These are phyloP conservation scores for Spea bombifrons DNA, from an alignment of 2,113 vertebrate genomes.

Conservation along the genomic window DNA sequence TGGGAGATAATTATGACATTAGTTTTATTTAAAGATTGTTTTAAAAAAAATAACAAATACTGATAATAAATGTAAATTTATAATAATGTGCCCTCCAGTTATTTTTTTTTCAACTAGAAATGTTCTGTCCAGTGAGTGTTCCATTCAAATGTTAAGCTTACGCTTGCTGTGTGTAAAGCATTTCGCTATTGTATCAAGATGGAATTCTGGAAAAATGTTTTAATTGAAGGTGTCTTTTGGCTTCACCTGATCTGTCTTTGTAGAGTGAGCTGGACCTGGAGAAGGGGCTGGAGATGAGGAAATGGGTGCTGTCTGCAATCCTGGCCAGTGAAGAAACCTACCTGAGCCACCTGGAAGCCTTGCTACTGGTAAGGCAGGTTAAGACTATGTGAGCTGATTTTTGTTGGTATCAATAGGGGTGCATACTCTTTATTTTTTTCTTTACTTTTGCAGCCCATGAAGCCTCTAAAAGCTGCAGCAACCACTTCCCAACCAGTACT, in stretches of 20 bases:
- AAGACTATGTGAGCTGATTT: neutral
- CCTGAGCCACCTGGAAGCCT: slow-evolving; percentile 91
- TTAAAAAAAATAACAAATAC: too few species aligned
- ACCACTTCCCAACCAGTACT: slow-evolving; percentile 96
- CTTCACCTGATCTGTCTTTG: neutral
- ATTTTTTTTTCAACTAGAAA: too few species aligned
- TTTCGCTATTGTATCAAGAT: too few species aligned
- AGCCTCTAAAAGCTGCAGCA: slow-evolving; percentile 92
- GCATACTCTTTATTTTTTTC: neutral
- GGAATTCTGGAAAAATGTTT: too few species aligned
- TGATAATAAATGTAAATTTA: too few species aligned
- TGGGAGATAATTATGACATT: too few species aligned
- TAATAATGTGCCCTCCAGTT: too few species aligned
- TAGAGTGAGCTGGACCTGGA: slow-evolving; percentile 93
- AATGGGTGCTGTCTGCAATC: slow-evolving; percentile 96
- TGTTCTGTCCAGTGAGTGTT: too few species aligned
- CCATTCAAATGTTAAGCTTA: too few species aligned
- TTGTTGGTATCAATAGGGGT: neutral
- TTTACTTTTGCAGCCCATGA: slow-evolving; percentile 83
- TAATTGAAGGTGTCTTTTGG: too few species aligned
- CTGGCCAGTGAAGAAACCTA: slow-evolving; percentile 94
- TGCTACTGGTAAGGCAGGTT: slow-evolving; percentile 77
- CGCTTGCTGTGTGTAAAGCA: too few species aligned
- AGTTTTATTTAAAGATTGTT: too few species aligned
- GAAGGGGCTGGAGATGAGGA: slow-evolving; percentile 96